Conservation (phyloP, 1,140 invertebrate genomes). For the Drosophila kanapiae region DNA sequence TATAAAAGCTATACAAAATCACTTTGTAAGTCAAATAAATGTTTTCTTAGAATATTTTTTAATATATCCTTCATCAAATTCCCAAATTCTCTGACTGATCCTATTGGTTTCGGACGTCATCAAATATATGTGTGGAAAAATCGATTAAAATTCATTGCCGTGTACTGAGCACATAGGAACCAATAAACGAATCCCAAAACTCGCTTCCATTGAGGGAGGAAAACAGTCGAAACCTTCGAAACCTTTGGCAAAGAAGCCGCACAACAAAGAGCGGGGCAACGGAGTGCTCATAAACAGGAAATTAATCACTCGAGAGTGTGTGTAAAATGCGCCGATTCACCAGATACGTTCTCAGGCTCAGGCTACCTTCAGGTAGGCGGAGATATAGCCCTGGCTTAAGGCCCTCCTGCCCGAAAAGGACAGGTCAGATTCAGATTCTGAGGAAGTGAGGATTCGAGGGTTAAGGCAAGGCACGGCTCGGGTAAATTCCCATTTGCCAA, state of each 20-base stretch:
- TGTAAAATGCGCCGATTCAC: constrained; percentile 43
- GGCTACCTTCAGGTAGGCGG: constrained; percentile 27
- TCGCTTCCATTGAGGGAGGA: constrained; percentile 39
- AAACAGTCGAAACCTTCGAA: constrained; percentile 33
- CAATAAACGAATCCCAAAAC: constrained; percentile 25
- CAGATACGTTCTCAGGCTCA: constrained; percentile 31
- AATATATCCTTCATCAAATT: neutral
- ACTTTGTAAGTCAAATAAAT: too few relatives aligned
- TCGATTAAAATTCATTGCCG: constrained; percentile 5
- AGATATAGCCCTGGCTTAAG: constrained; percentile 3
- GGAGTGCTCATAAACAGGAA: constrained; percentile 78
- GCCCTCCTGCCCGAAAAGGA: neutral
- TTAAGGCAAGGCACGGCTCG: constrained; percentile 16
- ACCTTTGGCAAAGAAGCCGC: constrained; percentile 62
- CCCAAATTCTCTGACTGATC: neutral
- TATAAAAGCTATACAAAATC: neutral
- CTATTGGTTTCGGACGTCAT: neutral
- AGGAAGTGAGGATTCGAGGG: constrained; percentile 36
- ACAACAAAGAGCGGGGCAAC: constrained; percentile 51
- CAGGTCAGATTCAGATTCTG: constrained; percentile 6
- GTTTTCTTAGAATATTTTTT: neutral
- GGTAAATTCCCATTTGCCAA: constrained; percentile 54
- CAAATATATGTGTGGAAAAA: neutral
- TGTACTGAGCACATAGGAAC: constrained; percentile 29
- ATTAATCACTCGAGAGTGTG: constrained; percentile 77